Conservation (phyloP, 2,113 vertebrate genomes). For the Leucosticte australis region DNA sequence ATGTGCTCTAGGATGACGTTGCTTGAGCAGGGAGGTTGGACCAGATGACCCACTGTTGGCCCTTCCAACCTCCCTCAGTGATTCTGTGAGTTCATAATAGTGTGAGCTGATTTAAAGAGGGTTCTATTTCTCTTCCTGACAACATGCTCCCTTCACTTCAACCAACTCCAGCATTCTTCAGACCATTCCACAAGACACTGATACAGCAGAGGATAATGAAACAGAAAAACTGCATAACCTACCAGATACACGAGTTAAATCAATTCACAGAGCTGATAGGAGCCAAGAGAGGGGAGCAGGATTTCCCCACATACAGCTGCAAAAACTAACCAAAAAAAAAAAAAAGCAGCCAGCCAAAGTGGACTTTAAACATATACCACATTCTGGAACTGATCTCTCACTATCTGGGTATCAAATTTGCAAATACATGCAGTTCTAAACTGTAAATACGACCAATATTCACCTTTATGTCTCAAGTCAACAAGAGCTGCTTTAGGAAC, state of each 20-base stretch:
- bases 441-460: not conserved
- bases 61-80: not conserved
- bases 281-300: not conserved
- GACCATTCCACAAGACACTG: not conserved
- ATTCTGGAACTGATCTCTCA: not conserved
- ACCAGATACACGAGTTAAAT: not conserved
- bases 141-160: not conserved
- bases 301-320: not conserved
- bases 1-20: not conserved
- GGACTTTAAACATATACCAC: not conserved
- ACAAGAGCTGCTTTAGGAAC: not conserved
- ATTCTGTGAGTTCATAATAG: not conserved
- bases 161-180: not conserved
- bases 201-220: not conserved
- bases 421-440: not conserved
- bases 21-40: not conserved
- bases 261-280: not conserved
- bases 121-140: not conserved
- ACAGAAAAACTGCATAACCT: not conserved
- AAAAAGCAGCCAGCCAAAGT: not conserved
- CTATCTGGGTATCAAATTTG: not conserved
- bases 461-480: not conserved
- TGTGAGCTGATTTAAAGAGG: not conserved
- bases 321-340: not conserved
- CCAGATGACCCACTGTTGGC: accelerated